A percentile compares a stretch with the other conserved stretches of the same genome.
These are phyloP conservation scores for Ganaspis brasiliensis DNA, from an alignment of 2,888 invertebrate species.

Conservation along the genomic window DNA sequence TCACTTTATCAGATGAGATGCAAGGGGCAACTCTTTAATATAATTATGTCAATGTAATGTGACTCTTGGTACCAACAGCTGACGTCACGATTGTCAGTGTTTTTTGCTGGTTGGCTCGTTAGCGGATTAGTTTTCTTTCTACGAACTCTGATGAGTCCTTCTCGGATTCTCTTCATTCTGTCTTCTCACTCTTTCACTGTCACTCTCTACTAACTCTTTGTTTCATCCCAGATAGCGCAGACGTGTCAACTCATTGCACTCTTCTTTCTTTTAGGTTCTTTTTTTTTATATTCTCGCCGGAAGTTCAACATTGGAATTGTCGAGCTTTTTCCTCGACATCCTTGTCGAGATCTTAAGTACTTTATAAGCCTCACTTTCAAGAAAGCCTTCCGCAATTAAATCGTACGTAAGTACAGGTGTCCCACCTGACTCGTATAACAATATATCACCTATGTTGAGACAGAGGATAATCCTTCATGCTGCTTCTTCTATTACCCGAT, in stretches of 20 bases:
- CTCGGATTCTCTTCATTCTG: conserved; percentile 46
- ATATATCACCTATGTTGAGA: conserved; percentile 36
- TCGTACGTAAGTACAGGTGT: conserved; percentile 30
- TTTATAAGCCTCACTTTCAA: conserved; percentile 39
- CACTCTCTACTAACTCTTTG: conserved; percentile 32
- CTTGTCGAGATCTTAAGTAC: conserved; percentile 34
- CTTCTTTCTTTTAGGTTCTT: not conserved
- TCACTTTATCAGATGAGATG: not conserved
- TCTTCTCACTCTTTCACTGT: conserved; percentile 44
- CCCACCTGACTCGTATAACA: conserved; percentile 33
- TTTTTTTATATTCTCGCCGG: conserved; percentile 1
- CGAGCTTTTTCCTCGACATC: conserved; percentile 28
- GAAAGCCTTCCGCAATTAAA: conserved; percentile 39
- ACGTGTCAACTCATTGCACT: conserved; percentile 33
- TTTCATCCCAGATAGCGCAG: conserved; percentile 41
- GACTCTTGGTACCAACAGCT: conserved; percentile 29
- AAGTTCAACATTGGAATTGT: conserved; percentile 21
- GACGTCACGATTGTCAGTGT: conserved; percentile 36
- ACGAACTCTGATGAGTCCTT: conserved; percentile 54
- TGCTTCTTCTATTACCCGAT: conserved; percentile 30
- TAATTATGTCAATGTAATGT: conserved; percentile 41
- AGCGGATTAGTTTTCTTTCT: conserved; percentile 55
- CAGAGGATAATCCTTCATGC: conserved; percentile 34
- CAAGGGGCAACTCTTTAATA: conserved; percentile 15
- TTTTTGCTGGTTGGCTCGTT: conserved; percentile 51